These are phyloP conservation scores for Oriolus oriolus DNA, from an alignment of 2,113 vertebrate species.

Conservation along the genomic window DNA sequence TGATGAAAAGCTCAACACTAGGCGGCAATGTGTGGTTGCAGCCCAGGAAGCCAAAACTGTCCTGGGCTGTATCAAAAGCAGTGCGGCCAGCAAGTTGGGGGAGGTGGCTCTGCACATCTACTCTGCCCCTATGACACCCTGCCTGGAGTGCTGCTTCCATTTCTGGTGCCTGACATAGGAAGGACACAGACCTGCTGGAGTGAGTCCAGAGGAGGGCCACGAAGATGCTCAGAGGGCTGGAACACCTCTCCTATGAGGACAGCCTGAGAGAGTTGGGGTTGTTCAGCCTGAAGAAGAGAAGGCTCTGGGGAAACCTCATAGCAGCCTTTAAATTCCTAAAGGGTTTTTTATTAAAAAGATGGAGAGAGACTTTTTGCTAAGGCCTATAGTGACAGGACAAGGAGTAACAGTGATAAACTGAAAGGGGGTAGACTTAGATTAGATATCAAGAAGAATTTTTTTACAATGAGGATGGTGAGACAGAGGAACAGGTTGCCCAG, in stretches of 20 bases:
- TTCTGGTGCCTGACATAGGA: not conserved
- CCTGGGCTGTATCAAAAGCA: not conserved
- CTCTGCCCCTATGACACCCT: not conserved
- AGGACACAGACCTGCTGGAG: not conserved
- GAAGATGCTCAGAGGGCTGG: not conserved
- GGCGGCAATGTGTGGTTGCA: not conserved
- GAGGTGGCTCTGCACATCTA: not conserved
- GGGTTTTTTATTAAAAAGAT: not conserved
- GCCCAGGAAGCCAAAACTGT: not conserved
- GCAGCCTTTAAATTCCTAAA: not conserved
- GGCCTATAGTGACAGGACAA: not conserved
- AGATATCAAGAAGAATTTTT: not conserved
- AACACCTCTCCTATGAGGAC: not conserved
- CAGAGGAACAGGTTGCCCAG: not conserved
- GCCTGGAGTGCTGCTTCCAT: not conserved
- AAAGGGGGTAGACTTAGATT: not conserved
- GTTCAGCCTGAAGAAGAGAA: not conserved
- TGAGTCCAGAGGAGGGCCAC: not conserved
- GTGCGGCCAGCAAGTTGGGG: fast-evolving
- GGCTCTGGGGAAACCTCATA: not conserved
- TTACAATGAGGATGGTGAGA: not conserved
- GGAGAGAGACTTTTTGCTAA: not conserved
- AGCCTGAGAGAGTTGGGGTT: not conserved
- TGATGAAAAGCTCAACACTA: not conserved
- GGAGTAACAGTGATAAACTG: not conserved